Conservation (phyloP, 2,888 invertebrate genomes). For the Clanis bilineata region DNA sequence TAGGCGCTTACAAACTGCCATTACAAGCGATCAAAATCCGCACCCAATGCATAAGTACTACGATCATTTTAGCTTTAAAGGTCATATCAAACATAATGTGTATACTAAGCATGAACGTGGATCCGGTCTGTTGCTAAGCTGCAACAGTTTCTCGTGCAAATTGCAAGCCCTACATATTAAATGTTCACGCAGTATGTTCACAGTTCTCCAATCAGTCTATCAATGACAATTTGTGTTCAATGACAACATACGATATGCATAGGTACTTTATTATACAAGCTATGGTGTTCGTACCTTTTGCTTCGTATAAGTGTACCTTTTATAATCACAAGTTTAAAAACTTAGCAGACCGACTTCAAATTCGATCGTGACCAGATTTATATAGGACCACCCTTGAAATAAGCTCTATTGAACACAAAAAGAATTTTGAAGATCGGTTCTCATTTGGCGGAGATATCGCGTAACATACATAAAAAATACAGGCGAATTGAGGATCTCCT, state of each 20-base stretch:
- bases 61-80: conserved; percentile 4
- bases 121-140: neutral
- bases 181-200: neutral
- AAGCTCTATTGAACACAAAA: no score
- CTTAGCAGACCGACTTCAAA: no score
- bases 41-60: neutral
- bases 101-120: neutral
- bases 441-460: no score
- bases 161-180: neutral
- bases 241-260: neutral
- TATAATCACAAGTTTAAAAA: no score
- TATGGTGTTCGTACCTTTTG: no score
- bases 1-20: neutral
- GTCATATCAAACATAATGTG: neutral
- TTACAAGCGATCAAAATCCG: conserved; percentile 8
- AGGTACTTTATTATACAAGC: neutral
- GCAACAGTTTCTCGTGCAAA: neutral
- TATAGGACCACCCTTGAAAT: no score
- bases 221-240: neutral
- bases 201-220: neutral
- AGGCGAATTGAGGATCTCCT: no score
- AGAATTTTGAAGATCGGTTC: no score
- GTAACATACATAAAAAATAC: no score
- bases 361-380: no score
- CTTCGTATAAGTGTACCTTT: neutral